A percentile compares a stretch with the other conserved stretches of the same genome.
These are phyloP conservation scores for Sinosuthora webbiana DNA, from an alignment of 2,113 vertebrate species.

Conservation along the genomic window DNA sequence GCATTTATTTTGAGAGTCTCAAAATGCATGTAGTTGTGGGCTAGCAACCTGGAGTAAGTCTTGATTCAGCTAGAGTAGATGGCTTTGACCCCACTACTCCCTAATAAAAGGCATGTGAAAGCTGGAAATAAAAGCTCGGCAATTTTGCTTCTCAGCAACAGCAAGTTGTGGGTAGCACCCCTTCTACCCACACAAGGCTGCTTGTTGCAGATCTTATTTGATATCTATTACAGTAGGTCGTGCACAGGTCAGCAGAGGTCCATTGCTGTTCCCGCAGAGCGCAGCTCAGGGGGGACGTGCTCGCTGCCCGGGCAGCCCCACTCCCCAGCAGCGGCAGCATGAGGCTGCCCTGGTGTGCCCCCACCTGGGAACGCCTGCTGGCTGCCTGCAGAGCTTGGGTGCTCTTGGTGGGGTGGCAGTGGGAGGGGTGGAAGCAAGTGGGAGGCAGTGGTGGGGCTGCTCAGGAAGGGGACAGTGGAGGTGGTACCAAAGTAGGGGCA, in stretches of 20 bases:
- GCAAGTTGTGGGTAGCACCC: background rate
- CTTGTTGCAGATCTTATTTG: background rate
- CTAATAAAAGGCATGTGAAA: background rate
- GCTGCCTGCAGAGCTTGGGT: accelerated
- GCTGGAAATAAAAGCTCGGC: background rate
- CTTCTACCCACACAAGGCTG: background rate
- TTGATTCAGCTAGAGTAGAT: background rate
- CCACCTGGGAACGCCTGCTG: accelerated
- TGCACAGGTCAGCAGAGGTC: background rate
- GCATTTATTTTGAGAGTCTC: background rate
- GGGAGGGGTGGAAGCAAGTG: too few relatives aligned
- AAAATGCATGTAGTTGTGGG: background rate
- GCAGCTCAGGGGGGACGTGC: accelerated
- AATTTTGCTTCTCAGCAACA: background rate
- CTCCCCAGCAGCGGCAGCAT: background rate
- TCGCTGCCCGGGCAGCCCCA: background rate
- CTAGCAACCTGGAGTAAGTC: background rate
- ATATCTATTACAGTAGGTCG: background rate
- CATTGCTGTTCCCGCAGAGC: accelerated
- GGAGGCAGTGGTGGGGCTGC: accelerated
- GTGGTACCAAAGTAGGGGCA: accelerated
- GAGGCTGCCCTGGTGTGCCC: background rate
- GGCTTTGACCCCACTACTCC: background rate
- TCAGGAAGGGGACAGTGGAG: background rate
- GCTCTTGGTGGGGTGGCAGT: background rate